phyloP scores from a whole-genome alignment of 2,113 vertebrate species.

The Tenrec ecaudatus region DNA sequence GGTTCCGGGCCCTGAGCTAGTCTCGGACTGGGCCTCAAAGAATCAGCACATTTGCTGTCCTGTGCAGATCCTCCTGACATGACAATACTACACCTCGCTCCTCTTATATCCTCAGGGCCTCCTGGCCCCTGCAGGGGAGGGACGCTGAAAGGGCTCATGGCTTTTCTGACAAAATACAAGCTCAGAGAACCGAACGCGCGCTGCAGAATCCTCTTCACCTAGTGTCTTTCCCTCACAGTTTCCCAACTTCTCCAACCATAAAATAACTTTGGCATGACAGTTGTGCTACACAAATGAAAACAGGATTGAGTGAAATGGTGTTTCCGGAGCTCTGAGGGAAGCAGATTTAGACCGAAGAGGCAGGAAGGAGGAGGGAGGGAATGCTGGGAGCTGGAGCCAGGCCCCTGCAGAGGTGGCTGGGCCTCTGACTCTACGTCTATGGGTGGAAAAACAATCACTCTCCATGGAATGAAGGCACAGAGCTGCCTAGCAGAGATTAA shows the following conservation, averaged over 20 bases:
- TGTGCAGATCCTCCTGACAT: background rate
- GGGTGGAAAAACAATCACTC: conserved; percentile 21
- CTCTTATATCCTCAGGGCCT: background rate
- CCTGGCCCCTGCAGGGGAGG: background rate
- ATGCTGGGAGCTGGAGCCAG: background rate
- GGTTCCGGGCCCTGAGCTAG: background rate
- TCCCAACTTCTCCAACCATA: conserved; percentile 4
- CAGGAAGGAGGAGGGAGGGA: background rate
- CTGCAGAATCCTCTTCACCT: background rate
- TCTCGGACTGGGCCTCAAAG: background rate
- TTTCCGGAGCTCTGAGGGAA: background rate
- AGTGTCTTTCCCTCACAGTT: conserved; percentile 22
- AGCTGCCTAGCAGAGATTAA: background rate
- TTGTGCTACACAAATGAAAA: background rate
- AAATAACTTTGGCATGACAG: background rate
- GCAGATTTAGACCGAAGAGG: conserved; percentile 17
- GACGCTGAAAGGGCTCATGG: background rate
- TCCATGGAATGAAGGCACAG: background rate
- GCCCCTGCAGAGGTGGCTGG: conserved; percentile 35
- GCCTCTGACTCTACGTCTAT: background rate
- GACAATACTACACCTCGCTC: background rate
- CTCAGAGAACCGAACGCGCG: background rate
- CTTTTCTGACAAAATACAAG: conserved; percentile 23
- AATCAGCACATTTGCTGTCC: background rate
- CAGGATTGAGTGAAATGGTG: background rate